Conservation (phyloP, 1,140 invertebrate genomes). For the Apis mellifera region Amel_HAv3.1 CM009937.2:4498501-4499000, state of each 20-base stretch:
- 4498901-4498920: too few species aligned
- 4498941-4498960: too few species aligned
- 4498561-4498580: not conserved
- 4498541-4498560: constrained; percentile 8
- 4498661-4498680: constrained; percentile 48
- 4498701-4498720: constrained; percentile 39
- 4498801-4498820: not conserved
- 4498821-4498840: not conserved
- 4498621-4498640: constrained; percentile 50
- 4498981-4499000: too few species aligned
- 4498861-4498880: too few species aligned
- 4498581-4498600: not conserved
- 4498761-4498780: constrained; percentile 17
- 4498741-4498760: constrained; percentile 51
- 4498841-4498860: too few species aligned
- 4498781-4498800: not conserved
- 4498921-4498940: too few species aligned
- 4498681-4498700: constrained; percentile 43
- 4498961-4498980: too few species aligned
- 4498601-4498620: constrained; percentile 59
- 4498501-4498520: constrained; percentile 39
- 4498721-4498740: constrained; percentile 41
- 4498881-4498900: too few species aligned
- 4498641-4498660: constrained; percentile 63
- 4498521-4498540: constrained; percentile 3